Percentiles rank a stretch among this genome's conserved stretches.
phyloP scores from a whole-genome alignment of 2,797 vertebrate genomes.

The Galago senegalensis region DNA sequence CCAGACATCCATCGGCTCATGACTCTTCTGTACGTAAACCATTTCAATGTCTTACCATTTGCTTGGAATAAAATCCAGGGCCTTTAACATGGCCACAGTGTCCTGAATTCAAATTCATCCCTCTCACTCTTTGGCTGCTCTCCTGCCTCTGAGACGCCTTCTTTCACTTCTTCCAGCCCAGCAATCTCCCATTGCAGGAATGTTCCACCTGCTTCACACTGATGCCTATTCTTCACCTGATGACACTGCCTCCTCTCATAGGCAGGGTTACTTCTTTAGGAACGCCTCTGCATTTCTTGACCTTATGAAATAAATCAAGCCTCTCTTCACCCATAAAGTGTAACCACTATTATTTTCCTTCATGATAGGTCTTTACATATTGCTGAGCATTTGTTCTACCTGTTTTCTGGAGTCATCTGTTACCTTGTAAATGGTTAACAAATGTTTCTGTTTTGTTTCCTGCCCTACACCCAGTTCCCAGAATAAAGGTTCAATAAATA shows the following conservation, averaged over 20 bases:
- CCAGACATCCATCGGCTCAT: not conserved
- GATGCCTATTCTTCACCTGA: not conserved
- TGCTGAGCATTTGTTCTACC: not conserved
- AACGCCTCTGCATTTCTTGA: not conserved
- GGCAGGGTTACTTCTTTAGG: not conserved
- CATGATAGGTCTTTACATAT: not conserved
- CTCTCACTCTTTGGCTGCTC: fast-evolving
- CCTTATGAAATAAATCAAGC: not conserved
- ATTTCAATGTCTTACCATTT: not conserved
- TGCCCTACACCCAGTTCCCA: not conserved
- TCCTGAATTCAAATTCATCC: not conserved
- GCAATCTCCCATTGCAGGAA: not conserved
- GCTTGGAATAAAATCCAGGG: not conserved
- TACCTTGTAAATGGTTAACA: conserved; percentile 1
- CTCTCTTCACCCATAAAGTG: not conserved
- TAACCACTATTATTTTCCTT: not conserved
- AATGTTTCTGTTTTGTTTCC: not conserved
- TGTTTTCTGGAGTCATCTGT: not conserved
- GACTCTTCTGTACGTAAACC: not conserved
- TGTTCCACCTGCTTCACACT: not conserved
- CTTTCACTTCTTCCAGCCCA: not conserved
- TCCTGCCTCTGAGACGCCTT: fast-evolving
- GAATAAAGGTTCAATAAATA: not conserved
- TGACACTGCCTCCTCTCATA: not conserved
- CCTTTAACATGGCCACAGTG: not conserved